These are phyloP conservation scores for Echinarachnius parma DNA, from an alignment of 53 echinoderm and acorn worm species.

Conservation along the genomic window DNA sequence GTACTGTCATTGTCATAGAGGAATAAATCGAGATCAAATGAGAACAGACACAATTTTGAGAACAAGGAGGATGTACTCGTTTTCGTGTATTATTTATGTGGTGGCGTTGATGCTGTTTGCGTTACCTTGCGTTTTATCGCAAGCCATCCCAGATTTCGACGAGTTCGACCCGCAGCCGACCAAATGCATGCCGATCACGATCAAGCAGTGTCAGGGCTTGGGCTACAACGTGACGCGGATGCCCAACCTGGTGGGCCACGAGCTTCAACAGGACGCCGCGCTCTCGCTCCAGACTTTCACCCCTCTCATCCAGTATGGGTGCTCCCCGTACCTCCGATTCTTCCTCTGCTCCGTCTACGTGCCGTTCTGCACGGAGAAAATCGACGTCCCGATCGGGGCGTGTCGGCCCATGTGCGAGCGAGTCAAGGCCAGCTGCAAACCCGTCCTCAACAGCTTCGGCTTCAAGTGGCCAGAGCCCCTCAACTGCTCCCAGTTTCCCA, in stretches of 20 bases:
- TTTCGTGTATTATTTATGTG: too few relatives aligned
- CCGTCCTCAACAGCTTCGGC: conserved; percentile 91
- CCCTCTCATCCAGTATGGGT: conserved; percentile 96
- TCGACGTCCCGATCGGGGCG: conserved; percentile 85
- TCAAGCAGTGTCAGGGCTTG: conserved; percentile 75
- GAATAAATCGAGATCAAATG: too few relatives aligned
- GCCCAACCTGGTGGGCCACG: conserved; percentile 97
- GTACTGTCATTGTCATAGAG: too few relatives aligned
- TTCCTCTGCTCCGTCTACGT: conserved; percentile 98
- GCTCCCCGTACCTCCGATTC: conserved; percentile 71
- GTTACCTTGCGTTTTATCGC: conserved; percentile 14
- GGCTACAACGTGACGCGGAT: conserved; percentile 95
- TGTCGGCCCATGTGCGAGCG: conserved; percentile 94
- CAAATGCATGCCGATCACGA: conserved; percentile 83
- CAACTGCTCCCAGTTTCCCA: conserved; percentile 91
- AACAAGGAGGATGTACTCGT: too few relatives aligned
- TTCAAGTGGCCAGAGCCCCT: conserved; percentile 87
- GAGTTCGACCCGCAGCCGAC: conserved; percentile 91
- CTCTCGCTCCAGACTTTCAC: conserved; percentile 91
- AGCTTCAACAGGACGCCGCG: conserved; percentile 90
- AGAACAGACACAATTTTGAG: too few relatives aligned
- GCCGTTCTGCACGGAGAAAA: conserved; percentile 86
- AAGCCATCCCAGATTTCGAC: conserved; percentile 48
- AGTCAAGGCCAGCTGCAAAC: conserved; percentile 80
- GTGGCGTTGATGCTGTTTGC: conserved; percentile 3